phyloP scores from a whole-genome alignment of 2,797 vertebrate genomes.

The Leptodactylus fallax region DNA sequence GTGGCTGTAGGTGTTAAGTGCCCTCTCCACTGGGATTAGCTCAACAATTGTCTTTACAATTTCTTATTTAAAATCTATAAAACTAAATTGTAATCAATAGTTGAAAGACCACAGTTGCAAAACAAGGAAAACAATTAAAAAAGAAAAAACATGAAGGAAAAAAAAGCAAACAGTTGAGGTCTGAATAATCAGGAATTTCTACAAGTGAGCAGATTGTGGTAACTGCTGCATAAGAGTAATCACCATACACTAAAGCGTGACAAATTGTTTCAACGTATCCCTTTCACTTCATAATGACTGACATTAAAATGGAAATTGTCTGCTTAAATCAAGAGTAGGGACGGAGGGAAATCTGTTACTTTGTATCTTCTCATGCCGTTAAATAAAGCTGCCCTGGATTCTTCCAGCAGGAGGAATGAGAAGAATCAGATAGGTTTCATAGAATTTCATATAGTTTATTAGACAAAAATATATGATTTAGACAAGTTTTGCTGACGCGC shows the following conservation, averaged over 20 bases:
- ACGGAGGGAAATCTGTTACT: not conserved
- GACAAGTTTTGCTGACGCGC: slow-evolving; percentile 94
- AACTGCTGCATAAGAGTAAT: slow-evolving; percentile 55
- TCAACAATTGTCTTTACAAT: slow-evolving; percentile 58
- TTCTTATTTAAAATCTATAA: slow-evolving; percentile 58
- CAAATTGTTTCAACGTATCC: slow-evolving; percentile 59
- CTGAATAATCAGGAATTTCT: slow-evolving; percentile 52
- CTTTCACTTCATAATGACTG: slow-evolving; percentile 62
- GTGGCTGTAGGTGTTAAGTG: slow-evolving; percentile 40
- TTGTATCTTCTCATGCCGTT: not conserved
- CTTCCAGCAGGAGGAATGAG: not conserved
- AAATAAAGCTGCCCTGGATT: slow-evolving; percentile 34
- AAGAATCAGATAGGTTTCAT: slow-evolving; percentile 70
- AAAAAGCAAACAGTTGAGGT: slow-evolving; percentile 16
- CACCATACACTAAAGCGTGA: slow-evolving; percentile 61
- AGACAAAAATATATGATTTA: slow-evolving; percentile 99
- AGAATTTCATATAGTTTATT: slow-evolving; percentile 98
- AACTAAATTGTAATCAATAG: slow-evolving; percentile 59
- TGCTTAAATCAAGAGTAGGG: slow-evolving; percentile 30
- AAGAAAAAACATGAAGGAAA: not conserved
- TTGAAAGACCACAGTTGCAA: slow-evolving; percentile 41
- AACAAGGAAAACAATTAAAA: slow-evolving; percentile 19
- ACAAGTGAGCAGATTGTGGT: slow-evolving; percentile 60
- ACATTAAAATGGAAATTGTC: slow-evolving; percentile 63
- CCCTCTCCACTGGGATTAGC: slow-evolving; percentile 47